Evolutionary conservation across 1,140 invertebrate genomes (phyloP).

Genomic region (Magallana gigas): DNA sequence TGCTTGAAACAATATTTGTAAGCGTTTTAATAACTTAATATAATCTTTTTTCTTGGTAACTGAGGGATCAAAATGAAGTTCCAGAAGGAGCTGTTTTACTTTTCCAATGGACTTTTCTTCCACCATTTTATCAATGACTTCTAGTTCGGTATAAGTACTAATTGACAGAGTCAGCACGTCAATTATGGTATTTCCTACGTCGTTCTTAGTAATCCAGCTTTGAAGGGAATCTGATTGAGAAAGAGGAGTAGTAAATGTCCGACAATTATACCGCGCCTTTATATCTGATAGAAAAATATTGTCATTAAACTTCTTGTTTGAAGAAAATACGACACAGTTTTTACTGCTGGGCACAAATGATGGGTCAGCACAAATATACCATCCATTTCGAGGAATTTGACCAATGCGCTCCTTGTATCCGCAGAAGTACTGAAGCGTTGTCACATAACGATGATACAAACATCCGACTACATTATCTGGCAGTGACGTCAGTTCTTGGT

Average conservation of each 20-base stretch:
- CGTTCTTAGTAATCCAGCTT: neutral
- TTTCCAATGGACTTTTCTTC: conserved; percentile 4
- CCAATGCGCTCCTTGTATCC: neutral
- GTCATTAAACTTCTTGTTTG: neutral
- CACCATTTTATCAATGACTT: conserved; percentile 19
- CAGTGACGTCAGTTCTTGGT: neutral
- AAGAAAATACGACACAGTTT: conserved; percentile 11
- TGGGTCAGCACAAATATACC: neutral
- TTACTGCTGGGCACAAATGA: neutral
- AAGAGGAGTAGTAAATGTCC: neutral
- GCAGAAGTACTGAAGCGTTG: neutral
- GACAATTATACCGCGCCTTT: neutral
- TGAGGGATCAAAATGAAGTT: conserved; percentile 15
- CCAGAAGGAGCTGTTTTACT: neutral
- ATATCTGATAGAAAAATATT: neutral
- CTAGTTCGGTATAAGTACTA: neutral
- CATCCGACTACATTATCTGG: neutral
- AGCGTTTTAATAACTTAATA: neutral
- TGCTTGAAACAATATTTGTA: neutral
- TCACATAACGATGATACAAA: conserved; percentile 13
- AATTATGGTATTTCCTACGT: neutral
- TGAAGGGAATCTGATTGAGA: neutral
- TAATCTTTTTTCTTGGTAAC: conserved; percentile 1
- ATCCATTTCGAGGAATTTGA: neutral
- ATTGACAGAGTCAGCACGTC: conserved; percentile 1